phyloP scores from a whole-genome alignment of 2,113 vertebrate species.

The Danio rerio region GRCz12tu NC_133200.1:33413501-33414000 shows the following conservation, averaged over 20 bases:
- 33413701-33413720: slow-evolving; percentile 37
- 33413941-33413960: slow-evolving; percentile 15
- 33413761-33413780: slow-evolving; percentile 47
- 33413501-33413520: slow-evolving; percentile 34
- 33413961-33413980: slow-evolving; percentile 28
- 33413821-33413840: slow-evolving; percentile 22
- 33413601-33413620: slow-evolving; percentile 47
- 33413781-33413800: slow-evolving; percentile 32
- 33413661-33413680: slow-evolving; percentile 49
- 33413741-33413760: slow-evolving; percentile 20
- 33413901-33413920: slow-evolving; percentile 32
- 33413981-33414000: slow-evolving; percentile 8
- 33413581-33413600: slow-evolving; percentile 58
- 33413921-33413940: background rate
- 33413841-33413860: slow-evolving; percentile 37
- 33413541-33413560: slow-evolving; percentile 45
- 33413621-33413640: slow-evolving; percentile 53
- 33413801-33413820: slow-evolving; percentile 47
- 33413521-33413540: slow-evolving; percentile 31
- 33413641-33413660: slow-evolving; percentile 45
- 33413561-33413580: slow-evolving; percentile 52
- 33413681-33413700: slow-evolving; percentile 33
- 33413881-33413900: slow-evolving; percentile 35
- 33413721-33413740: slow-evolving; percentile 27
- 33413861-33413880: slow-evolving; percentile 28